phyloP scores from a whole-genome alignment of 2,797 vertebrate species.

The Sebastes minor region DNA sequence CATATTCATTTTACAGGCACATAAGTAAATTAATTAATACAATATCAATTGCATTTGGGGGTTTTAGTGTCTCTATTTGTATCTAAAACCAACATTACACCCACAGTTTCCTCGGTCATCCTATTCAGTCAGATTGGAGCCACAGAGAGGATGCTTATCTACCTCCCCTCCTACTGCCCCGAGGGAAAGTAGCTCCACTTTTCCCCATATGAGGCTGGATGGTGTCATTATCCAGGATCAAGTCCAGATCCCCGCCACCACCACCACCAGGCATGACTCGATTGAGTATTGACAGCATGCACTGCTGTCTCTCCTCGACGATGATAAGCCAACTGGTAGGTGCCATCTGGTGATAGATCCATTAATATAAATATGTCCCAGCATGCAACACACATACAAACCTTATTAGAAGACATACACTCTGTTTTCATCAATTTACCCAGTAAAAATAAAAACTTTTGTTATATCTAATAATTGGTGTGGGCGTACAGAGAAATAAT shows the following conservation, averaged over 20 bases:
- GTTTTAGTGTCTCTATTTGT: not conserved
- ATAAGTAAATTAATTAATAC: too few relatives aligned
- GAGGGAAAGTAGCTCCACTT: conserved; percentile 50
- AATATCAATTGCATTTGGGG: not conserved
- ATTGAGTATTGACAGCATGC: conserved; percentile 71
- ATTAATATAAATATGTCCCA: conserved; percentile 35
- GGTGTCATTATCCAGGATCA: conserved; percentile 75
- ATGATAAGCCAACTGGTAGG: conserved; percentile 54
- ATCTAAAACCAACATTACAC: not conserved
- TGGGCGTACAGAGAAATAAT: not conserved
- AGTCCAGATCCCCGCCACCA: conserved; percentile 53
- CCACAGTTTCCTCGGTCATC: conserved; percentile 8
- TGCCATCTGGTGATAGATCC: conserved; percentile 31
- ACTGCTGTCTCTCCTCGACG: conserved; percentile 16
- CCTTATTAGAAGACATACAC: not conserved
- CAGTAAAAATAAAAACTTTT: not conserved
- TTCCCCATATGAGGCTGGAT: conserved; percentile 52
- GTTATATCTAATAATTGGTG: not conserved
- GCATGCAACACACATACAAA: conserved; percentile 7
- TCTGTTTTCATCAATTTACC: not conserved
- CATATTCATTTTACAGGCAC: not conserved
- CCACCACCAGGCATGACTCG: conserved; percentile 67
- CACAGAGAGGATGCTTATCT: conserved; percentile 52
- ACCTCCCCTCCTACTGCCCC: conserved; percentile 28
- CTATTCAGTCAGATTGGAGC: conserved; percentile 5